Percentiles rank a stretch among this genome's conserved stretches.
Conservation (phyloP, 2,113 vertebrate genomes). For the Tichodroma muraria region DNA sequence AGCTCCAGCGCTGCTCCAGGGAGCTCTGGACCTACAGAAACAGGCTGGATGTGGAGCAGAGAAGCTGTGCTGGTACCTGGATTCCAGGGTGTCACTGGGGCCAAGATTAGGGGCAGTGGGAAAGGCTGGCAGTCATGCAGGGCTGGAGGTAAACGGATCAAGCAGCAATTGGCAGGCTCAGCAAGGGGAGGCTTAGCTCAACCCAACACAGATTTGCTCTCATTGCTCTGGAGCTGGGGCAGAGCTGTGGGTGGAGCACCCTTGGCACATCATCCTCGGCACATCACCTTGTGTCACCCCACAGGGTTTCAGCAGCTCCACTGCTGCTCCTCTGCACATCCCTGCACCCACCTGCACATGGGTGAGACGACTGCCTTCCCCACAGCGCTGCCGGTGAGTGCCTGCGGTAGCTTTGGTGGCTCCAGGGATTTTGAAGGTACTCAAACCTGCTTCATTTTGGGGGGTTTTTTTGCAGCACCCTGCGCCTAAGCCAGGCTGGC, state of each 20-base stretch:
- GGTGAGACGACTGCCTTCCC: fast-evolving
- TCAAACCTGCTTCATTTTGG: neutral
- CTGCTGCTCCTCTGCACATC: neutral
- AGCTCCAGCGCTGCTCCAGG: fast-evolving
- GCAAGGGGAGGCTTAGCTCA: constrained; percentile 66
- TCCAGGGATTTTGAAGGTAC: neutral
- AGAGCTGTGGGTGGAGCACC: neutral
- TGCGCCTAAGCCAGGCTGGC: neutral
- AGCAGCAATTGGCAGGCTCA: constrained; percentile 59
- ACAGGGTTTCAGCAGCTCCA: neutral
- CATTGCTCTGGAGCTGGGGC: neutral
- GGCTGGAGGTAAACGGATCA: constrained; percentile 58
- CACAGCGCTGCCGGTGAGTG: neutral
- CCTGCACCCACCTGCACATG: fast-evolving
- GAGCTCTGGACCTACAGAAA: neutral
- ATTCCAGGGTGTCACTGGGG: neutral
- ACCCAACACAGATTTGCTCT: neutral
- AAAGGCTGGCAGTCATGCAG: neutral
- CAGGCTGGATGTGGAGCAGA: neutral
- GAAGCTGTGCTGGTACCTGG: fast-evolving
- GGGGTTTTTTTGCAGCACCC: neutral
- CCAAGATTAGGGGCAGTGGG: neutral
- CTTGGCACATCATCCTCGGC: neutral
- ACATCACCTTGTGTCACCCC: neutral
- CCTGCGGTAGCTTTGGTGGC: neutral